Conservation (phyloP, 2,888 invertebrate genomes). For the Mayetiola destructor region DNA sequence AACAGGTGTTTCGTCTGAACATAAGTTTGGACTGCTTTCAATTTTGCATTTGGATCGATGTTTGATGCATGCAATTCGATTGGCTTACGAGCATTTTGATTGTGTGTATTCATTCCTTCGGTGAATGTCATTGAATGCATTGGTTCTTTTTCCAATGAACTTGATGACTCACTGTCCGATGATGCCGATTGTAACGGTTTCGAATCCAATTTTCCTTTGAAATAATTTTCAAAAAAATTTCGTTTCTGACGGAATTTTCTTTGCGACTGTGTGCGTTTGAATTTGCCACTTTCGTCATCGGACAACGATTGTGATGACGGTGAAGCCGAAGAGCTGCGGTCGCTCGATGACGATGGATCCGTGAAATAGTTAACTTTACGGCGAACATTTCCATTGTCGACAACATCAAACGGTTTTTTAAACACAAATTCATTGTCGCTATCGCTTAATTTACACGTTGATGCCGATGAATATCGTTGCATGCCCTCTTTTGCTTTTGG, state of each 20-base stretch:
- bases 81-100: neutral
- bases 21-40: slow-evolving; percentile 1
- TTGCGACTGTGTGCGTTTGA: neutral
- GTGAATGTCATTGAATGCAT: neutral
- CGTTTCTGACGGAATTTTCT: neutral
- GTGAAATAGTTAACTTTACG: neutral
- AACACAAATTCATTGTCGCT: neutral
- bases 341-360: neutral
- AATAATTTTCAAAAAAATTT: neutral
- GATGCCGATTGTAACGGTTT: neutral
- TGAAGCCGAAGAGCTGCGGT: neutral
- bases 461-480: neutral
- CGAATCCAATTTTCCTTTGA: neutral
- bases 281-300: neutral
- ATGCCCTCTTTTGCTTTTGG: neutral
- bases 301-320: neutral
- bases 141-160: neutral
- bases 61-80: neutral
- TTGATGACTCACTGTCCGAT: neutral
- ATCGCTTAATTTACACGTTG: neutral
- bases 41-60: neutral
- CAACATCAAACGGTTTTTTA: neutral
- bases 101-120: neutral
- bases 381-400: neutral
- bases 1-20: slow-evolving; percentile 2